Evolutionary conservation across 2,888 invertebrate genomes (phyloP), one percentile per base, ranked within the genome.

Genomic region (Romanomermis culicivorax): DNA sequence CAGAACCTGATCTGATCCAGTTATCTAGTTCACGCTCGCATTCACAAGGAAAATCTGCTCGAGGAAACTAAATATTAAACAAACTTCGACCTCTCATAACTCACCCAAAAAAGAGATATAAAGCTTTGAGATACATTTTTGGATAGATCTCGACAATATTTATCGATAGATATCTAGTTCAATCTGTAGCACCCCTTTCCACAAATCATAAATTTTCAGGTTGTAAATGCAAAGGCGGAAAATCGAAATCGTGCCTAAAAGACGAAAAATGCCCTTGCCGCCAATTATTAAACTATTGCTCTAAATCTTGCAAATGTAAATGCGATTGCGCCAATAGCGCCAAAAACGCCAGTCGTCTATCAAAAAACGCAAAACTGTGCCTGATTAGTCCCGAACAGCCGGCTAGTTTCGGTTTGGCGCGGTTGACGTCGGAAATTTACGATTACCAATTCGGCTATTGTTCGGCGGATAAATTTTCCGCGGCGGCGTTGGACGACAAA

Each of bases 261-360:
- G 23, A 45, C 23, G 45, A 45, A 23, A 45, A 45, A 45, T 45
- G 45, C 23, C 23, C 17, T 4, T 45, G 45, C 23, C 11, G 23
- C 11, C 11, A 45, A 23, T 23, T 45, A 23, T n/a, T 45, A 4
- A 45, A 45, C 7, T 23, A 45, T 23, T 45, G 45, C 45, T 7
- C 17, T 7, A 4, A 11, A 23, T 7, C 45, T 11, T 45, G 45
- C 23, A 45, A 45, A 23, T 45, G 45, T 23, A 45, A 45, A 45
- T n/a, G 4, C 17, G 45, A 45, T 23, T 45, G 45, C 23, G 7
- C 4, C 45, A 45, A 45, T 23, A 23, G 23, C 7, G 47, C 23
- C 47, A 7, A 27, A 49, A n/a, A 42, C 56, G 42, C 56, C 56
- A 2, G 57, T 56, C 23, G 52, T 54, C 49, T 55, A 57, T 26